A percentile compares a stretch with the other conserved stretches of the same genome.
These are phyloP conservation scores for Folsomia candida DNA, from an alignment of 2,888 invertebrate species.

Conservation along the genomic window DNA sequence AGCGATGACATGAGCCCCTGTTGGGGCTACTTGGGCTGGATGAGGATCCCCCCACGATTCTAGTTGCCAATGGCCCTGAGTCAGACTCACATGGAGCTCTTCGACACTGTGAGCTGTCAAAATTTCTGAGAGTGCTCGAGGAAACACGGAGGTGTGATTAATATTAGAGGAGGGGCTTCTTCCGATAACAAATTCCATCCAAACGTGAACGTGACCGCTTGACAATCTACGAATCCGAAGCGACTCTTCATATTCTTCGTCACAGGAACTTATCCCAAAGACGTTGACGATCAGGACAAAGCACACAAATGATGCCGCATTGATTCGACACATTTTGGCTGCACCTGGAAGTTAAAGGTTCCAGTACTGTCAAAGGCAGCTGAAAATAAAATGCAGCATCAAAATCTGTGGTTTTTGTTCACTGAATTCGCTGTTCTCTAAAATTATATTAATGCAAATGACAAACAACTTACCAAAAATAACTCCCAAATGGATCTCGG, in stretches of 20 bases:
- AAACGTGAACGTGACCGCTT: slow-evolving; percentile 79
- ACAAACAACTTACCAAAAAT: too few relatives aligned
- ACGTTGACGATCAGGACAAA: too few relatives aligned
- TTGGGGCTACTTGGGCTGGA: slow-evolving; percentile 69
- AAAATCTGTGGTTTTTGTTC: too few relatives aligned
- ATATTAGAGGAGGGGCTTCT: slow-evolving; percentile 24
- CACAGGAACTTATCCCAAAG: neutral
- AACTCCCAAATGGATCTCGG: too few relatives aligned
- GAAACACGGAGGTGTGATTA: slow-evolving; percentile 80
- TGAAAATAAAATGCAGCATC: too few relatives aligned
- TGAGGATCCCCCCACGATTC: slow-evolving; percentile 93
- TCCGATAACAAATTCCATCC: slow-evolving; percentile 76
- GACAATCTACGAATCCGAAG: slow-evolving; percentile 79
- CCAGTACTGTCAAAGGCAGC: too few relatives aligned
- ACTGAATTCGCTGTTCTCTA: too few relatives aligned
- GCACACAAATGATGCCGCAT: too few relatives aligned
- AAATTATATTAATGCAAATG: too few relatives aligned
- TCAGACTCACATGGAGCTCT: slow-evolving; percentile 86
- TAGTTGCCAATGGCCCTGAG: slow-evolving; percentile 91
- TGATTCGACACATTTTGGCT: too few relatives aligned
- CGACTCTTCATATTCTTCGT: slow-evolving; percentile 81
- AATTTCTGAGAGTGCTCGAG: slow-evolving; percentile 84
- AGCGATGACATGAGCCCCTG: slow-evolving; percentile 90
- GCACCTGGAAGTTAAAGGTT: too few relatives aligned
- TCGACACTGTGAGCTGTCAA: slow-evolving; percentile 77